Base-by-base conservation (phyloP, 2,797 vertebrate genomes). In the Syndactyla subalaris region DNA sequence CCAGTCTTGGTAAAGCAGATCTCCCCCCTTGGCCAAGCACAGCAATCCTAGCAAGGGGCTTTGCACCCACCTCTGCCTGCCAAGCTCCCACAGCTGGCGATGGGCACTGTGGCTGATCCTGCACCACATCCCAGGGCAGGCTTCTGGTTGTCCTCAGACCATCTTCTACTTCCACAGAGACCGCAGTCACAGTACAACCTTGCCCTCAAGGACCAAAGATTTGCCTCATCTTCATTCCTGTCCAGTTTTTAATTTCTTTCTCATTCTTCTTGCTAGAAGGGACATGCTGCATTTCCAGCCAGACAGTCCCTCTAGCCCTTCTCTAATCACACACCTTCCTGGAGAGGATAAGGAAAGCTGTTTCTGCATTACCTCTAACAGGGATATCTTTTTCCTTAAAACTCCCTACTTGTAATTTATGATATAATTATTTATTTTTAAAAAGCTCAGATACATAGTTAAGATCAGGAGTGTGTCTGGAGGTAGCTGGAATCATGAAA, bases 41-140 rank as follows among this genome's bases (percentile, higher is more conserved):
- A 66, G 1, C 52, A 57, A 49, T 78, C 36, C 34, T 14, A 12
- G 11, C 0, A 2, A n/a, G 32, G 55, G 15, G 8, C 30, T 65
- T 65, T 26, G 36, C 36, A 38, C 21, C 14, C 2, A 2, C 8
- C 14, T 19, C 14, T 39, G 32, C 46, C 77, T 27, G 38, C 8
- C 14, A 16, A 32, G 38, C 9, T 54, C 46, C 48, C 68, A 58
- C 12, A 12, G 55, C 30, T 27, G 23, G 17, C 17, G 7, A 38
- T 3, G 1, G 43, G 61, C 68, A 49, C 57, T 0, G 0, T 2
- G 36, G 14, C 41, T 72, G 12, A 23, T 49, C 22, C n/a, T 54
- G 23, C 14, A 32, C 43, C 5, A 0, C 0, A 2, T 22, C 48
- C 13, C 36, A 45, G 22, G 58, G 26, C 43, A n/a, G 27, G 16